Evolutionary conservation across 1,140 invertebrate species (phyloP).

Genomic region (Diplogasteroides magnus): DNA sequence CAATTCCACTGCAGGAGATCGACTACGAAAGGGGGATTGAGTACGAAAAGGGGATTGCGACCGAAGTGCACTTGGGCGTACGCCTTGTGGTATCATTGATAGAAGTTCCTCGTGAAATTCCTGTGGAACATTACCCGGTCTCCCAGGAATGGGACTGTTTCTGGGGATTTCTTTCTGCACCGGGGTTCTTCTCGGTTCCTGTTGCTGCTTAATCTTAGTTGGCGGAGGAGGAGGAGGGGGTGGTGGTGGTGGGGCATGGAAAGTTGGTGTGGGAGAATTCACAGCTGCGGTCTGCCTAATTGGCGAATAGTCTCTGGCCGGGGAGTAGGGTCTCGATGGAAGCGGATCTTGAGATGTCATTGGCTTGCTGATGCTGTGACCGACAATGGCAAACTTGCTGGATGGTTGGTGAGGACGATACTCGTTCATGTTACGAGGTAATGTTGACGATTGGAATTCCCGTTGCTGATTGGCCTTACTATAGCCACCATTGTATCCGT

Average conservation of each 20-base stretch:
- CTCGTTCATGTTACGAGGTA: neutral
- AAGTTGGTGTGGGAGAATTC: neutral
- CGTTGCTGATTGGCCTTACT: neutral
- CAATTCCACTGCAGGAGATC: too few relatives aligned
- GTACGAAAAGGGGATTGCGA: too few relatives aligned
- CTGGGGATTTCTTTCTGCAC: too few relatives aligned
- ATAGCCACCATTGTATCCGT: neutral
- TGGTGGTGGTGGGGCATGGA: neutral
- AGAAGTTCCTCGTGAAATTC: neutral
- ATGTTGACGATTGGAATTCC: neutral
- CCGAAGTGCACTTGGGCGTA: too few relatives aligned
- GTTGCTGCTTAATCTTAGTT: neutral
- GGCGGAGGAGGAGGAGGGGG: neutral
- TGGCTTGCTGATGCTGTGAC: neutral
- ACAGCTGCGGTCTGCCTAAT: neutral
- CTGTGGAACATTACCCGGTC: too few relatives aligned
- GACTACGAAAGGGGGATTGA: too few relatives aligned
- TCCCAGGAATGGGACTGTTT: too few relatives aligned
- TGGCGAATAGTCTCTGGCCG: neutral
- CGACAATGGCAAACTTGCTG: too few relatives aligned
- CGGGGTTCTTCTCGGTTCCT: neutral
- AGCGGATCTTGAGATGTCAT: too few relatives aligned
- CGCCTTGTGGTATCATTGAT: neutral
- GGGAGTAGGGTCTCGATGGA: neutral
- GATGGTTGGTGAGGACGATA: too few relatives aligned